phyloP scores from a whole-genome alignment of 2,113 vertebrate genomes.

The Notarius lentiginosus region DNA sequence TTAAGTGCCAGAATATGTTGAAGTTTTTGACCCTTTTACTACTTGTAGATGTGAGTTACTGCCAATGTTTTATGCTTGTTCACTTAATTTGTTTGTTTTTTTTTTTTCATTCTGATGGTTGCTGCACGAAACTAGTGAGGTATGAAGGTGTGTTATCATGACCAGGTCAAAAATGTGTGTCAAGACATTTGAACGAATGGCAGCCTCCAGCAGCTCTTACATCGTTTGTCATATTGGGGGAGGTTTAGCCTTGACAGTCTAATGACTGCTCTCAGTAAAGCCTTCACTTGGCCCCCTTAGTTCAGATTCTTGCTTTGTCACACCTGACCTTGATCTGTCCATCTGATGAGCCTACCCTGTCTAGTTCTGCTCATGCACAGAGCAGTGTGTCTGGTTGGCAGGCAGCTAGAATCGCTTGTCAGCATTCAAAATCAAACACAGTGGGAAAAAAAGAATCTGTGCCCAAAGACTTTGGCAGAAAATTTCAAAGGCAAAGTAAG shows the following conservation, averaged over 20 bases:
- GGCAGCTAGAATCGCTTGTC: constrained; percentile 4
- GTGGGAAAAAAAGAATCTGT: constrained; percentile 16
- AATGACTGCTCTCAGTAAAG: constrained; percentile 39
- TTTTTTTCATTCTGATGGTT: not conserved
- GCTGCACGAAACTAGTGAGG: not conserved
- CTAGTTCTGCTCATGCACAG: constrained; percentile 24
- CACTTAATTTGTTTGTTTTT: not conserved
- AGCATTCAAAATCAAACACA: constrained; percentile 39
- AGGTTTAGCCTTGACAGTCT: constrained; percentile 34
- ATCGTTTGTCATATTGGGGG: constrained; percentile 40
- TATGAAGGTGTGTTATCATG: constrained; percentile 6
- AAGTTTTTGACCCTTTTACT: not conserved
- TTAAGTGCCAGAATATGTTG: not conserved
- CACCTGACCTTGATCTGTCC: constrained; percentile 49
- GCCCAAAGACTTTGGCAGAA: constrained; percentile 10
- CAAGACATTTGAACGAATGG: not conserved
- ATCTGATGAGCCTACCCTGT: not conserved
- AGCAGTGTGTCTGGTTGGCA: constrained; percentile 24
- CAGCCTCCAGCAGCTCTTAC: constrained; percentile 29
- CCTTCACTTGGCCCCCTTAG: constrained; percentile 6
- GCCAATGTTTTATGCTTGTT: not conserved
- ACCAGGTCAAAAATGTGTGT: constrained; percentile 3
- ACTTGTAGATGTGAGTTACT: not conserved
- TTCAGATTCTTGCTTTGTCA: constrained; percentile 41
- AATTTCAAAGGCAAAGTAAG: not conserved